A percentile compares a stretch with the other conserved stretches of the same genome.
These are phyloP conservation scores for Halichoeres trimaculatus DNA, from an alignment of 2,113 vertebrate species.

Conservation along the genomic window DNA sequence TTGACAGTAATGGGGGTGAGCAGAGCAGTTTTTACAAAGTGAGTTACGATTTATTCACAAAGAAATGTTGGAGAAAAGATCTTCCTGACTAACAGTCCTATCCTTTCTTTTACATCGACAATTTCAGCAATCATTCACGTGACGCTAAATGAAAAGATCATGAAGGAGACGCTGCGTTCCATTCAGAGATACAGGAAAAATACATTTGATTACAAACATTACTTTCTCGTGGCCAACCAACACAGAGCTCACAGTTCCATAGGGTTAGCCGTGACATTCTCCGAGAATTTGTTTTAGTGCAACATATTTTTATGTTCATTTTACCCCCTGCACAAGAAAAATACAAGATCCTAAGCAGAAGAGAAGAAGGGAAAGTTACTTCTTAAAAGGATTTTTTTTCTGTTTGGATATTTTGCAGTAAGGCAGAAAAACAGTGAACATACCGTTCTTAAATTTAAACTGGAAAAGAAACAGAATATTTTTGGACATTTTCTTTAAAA, in stretches of 20 bases:
- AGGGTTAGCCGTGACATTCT: slow-evolving; percentile 74
- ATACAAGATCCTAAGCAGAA: slow-evolving; percentile 7
- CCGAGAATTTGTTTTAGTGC: slow-evolving; percentile 77
- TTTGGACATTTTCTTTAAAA: not conserved
- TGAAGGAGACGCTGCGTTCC: slow-evolving; percentile 30
- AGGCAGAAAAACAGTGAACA: slow-evolving; percentile 15
- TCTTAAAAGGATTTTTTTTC: slow-evolving; percentile 1
- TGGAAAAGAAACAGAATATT: not conserved
- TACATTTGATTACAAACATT: slow-evolving; percentile 53
- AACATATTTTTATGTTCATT: slow-evolving; percentile 65
- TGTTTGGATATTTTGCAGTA: slow-evolving; percentile 11
- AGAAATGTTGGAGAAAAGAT: slow-evolving; percentile 41
- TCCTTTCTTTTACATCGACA: slow-evolving; percentile 9
- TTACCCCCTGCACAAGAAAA: slow-evolving; percentile 53
- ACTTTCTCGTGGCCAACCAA: slow-evolving; percentile 46
- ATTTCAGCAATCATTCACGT: slow-evolving; percentile 28
- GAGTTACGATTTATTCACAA: slow-evolving; percentile 56
- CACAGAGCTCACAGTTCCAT: slow-evolving; percentile 38
- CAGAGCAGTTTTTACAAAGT: slow-evolving; percentile 41
- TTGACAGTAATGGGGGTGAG: slow-evolving; percentile 51
- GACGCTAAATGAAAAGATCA: slow-evolving; percentile 2
- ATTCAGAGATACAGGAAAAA: slow-evolving; percentile 24
- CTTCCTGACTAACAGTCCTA: slow-evolving; percentile 9
- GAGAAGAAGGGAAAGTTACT: slow-evolving; percentile 4
- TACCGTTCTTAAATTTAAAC: not conserved